Conservation (phyloP, 2,797 vertebrate species). For the Sebastes ruberrimus region DNA sequence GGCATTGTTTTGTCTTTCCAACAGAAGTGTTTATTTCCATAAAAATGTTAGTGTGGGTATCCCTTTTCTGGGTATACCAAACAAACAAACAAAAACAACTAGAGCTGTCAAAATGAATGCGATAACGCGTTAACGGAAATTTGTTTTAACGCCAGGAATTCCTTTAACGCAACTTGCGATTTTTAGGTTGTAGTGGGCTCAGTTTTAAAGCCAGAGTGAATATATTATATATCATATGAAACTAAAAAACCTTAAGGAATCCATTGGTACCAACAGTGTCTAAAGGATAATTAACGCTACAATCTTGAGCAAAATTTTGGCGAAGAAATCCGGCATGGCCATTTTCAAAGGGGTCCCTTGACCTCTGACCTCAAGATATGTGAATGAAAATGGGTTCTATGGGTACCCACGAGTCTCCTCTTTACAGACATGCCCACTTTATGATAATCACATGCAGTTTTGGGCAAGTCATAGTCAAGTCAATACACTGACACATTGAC, state of each 20-base stretch:
- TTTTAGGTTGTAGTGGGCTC: background rate
- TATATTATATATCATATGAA: rapidly evolving
- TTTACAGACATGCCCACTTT: too few species aligned
- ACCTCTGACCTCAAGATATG: too few species aligned
- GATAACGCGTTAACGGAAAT: background rate
- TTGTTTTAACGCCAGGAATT: background rate
- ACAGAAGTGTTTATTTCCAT: conserved; percentile 20
- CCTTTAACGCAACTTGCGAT: background rate
- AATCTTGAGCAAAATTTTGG: too few species aligned
- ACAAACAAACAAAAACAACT: background rate
- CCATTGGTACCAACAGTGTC: background rate
- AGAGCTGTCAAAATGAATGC: background rate
- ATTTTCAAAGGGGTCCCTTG: too few species aligned
- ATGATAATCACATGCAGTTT: too few species aligned
- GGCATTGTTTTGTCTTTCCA: background rate
- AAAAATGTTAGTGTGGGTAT: background rate
- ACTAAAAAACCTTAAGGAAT: background rate
- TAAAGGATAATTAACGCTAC: background rate
- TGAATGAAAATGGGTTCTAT: too few species aligned
- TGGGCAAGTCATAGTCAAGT: too few species aligned
- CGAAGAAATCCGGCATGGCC: rapidly evolving
- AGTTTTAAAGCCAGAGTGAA: background rate
- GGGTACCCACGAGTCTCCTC: rapidly evolving
- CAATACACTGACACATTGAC: too few species aligned
- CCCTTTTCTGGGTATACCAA: background rate